Evolutionary conservation across 2,113 vertebrate genomes (phyloP), one percentile per base, ranked within the genome.

Genomic region (Climacteris rufus): DNA sequence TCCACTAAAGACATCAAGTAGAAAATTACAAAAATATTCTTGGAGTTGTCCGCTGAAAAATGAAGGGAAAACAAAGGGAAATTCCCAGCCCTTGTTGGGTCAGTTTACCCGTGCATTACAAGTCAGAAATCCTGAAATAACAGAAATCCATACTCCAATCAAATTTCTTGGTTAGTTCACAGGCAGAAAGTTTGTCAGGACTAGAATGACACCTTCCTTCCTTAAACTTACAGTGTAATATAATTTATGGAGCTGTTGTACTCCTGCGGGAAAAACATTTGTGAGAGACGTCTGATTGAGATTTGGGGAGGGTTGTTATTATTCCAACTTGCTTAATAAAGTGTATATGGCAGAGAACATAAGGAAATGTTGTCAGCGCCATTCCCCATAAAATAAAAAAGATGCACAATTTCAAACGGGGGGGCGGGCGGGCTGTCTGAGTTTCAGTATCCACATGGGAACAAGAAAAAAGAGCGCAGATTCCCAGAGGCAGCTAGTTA

Each of bases 401-500:
- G 3, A 13, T 37, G 28, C 1, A 5, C 7, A 13, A 1, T 39
- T 56, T 33, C 45, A 28, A 70, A 44, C 1, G 2, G 3, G 2
- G 24, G 19, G 17, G 5, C n/a, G n/a, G 49, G 2, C n/a, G 20
- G 50, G 23, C 8, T n/a, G 21, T 3, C 7, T 6, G 28, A 79
- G 47, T 59, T 70, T 53, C n/a, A 15, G 11, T 8, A 65, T 13
- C 18, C 35, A 28, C 49, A 20, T 1, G 44, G 47, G 21, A 92
- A 54, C 37, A 27, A 7, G 21, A 5, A 14, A 8, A 28, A 21
- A 13, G 9, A 10, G 13, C 57, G 22, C 13, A 15, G 13, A 77
- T 61, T 65, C 85, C 59, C 60, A 59, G 59, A 84, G 89, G 94
- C 59, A 91, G 65, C 89, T 96, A 47, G 70, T 77, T 94, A 75